A percentile compares a stretch with the other conserved stretches of the same genome.
Conservation (phyloP, 1,140 invertebrate genomes). For the Drosophila albomicans region DNA sequence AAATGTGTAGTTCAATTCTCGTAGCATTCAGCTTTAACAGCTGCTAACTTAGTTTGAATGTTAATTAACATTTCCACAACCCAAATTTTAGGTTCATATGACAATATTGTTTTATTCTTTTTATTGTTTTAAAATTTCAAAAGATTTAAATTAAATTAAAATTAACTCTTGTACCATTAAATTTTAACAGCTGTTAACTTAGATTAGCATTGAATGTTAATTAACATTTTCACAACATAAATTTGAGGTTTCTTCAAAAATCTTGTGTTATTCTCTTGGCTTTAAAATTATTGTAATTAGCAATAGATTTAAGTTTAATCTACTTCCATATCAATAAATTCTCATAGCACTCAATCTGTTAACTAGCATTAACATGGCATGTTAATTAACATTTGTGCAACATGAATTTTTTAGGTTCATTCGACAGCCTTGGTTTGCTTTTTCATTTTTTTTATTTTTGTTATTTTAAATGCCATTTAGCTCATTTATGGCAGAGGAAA, state of each 20-base stretch:
- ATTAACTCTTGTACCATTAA: not conserved
- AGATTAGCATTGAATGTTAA: not conserved
- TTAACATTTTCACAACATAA: not conserved
- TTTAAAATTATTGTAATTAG: no score
- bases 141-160: not conserved
- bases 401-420: not conserved
- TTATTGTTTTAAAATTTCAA: no score
- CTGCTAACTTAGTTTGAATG: slow-evolving; percentile 4
- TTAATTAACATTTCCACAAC: not conserved
- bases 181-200: slow-evolving; percentile 2
- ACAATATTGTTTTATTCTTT: no score
- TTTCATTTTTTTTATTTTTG: not conserved
- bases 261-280: no score
- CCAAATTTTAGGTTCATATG: not conserved
- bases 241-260: not conserved
- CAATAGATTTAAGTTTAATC: no score
- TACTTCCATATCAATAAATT: no score
- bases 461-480: slow-evolving; percentile 3
- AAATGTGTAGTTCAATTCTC: no score
- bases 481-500: not conserved
- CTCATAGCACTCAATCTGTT: not conserved
- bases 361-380: no score
- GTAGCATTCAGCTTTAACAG: not conserved
- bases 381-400: no score
- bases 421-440: not conserved